phyloP scores from a whole-genome alignment of 2,888 invertebrate genomes.

The Nephrotoma appendiculata region DNA sequence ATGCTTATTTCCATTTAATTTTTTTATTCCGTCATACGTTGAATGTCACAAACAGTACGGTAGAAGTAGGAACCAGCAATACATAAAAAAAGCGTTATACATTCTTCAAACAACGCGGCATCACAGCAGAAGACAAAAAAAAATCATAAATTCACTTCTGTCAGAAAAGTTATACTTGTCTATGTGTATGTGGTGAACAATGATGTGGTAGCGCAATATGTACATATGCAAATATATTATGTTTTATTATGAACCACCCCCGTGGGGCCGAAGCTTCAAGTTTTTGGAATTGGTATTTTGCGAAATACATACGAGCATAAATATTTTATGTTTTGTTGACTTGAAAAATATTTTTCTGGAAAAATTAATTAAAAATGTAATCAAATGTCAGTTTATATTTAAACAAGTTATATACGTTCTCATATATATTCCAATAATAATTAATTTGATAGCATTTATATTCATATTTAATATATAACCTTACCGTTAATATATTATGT shows the following conservation, averaged over 20 bases:
- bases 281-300: neutral
- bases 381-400: neutral
- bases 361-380: neutral
- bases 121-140: neutral
- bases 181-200: neutral
- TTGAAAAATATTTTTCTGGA: neutral
- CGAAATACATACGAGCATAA: neutral
- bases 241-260: neutral
- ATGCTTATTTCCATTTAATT: neutral
- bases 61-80: neutral
- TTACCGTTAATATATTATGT: too few species aligned
- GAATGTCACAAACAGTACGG: neutral
- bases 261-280: neutral
- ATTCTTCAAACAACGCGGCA: neutral
- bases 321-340: neutral
- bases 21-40: neutral
- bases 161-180: neutral
- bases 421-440: too few species aligned
- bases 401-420: neutral
- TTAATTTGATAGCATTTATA: too few species aligned
- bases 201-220: neutral
- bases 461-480: too few species aligned
- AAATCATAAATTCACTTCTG: neutral
- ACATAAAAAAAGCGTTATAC: neutral
- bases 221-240: neutral